Evolutionary conservation across 2,888 invertebrate genomes (phyloP).

Genomic region (Athripsodes cinereus): DNA sequence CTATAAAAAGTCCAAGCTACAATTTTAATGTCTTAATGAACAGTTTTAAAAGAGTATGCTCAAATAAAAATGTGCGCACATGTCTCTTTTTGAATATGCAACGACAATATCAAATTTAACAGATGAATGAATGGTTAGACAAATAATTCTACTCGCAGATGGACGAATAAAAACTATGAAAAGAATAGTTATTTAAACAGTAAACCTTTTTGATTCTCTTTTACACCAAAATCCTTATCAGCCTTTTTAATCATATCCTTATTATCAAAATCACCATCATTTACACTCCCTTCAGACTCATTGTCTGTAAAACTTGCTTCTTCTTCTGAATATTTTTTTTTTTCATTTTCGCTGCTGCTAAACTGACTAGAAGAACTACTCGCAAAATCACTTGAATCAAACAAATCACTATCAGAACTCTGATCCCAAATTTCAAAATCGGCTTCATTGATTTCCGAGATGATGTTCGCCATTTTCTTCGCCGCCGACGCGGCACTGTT

Average conservation of each 20-base stretch:
- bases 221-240: background rate
- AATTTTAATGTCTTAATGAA: no score
- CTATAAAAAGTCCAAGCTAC: no score
- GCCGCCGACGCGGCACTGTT: constrained; percentile 5
- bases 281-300: background rate
- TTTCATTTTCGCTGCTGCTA: background rate
- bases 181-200: no score
- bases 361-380: constrained; percentile 5
- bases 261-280: background rate
- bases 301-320: constrained; percentile 6
- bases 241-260: background rate
- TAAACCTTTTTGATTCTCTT: background rate
- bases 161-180: no score
- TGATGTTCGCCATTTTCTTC: background rate
- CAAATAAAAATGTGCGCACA: no score
- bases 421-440: constrained; percentile 19
- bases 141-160: no score
- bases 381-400: constrained; percentile 15
- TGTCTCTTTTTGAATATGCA: no score
- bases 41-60: no score
- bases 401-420: constrained; percentile 15
- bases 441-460: background rate
- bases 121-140: no score
- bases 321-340: background rate
- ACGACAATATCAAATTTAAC: no score